Conservation (phyloP, 2,888 invertebrate genomes). For the Anthoptus insignis region DNA sequence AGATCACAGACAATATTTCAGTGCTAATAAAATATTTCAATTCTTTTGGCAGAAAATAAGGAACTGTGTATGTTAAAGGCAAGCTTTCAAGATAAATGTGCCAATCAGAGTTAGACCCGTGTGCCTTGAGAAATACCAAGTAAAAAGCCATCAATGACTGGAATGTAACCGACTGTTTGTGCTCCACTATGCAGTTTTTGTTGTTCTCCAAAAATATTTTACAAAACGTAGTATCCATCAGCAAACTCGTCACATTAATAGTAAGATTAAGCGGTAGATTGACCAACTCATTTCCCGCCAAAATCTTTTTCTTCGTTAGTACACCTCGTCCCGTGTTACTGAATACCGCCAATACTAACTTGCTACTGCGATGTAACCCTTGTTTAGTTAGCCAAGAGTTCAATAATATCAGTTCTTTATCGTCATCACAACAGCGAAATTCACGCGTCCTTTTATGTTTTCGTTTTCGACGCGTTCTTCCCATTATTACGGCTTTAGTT, state of each 20-base stretch:
- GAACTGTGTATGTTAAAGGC: slow-evolving; percentile 89
- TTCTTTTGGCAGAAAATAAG: slow-evolving; percentile 88
- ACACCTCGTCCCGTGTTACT: slow-evolving; percentile 92
- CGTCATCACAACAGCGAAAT: slow-evolving; percentile 68
- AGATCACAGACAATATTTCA: slow-evolving; percentile 83
- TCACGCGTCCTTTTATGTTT: slow-evolving; percentile 63
- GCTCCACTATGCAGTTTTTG: slow-evolving; percentile 74
- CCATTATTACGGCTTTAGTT: slow-evolving; percentile 66
- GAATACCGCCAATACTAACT: slow-evolving; percentile 87
- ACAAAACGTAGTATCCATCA: slow-evolving; percentile 85
- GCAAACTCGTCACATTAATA: slow-evolving; percentile 86
- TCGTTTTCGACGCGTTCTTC: slow-evolving; percentile 80
- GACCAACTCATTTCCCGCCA: slow-evolving; percentile 87
- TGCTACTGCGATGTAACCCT: slow-evolving; percentile 86
- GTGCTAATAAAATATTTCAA: slow-evolving; percentile 86
- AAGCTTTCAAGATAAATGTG: slow-evolving; percentile 90
- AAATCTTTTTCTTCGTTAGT: slow-evolving; percentile 86
- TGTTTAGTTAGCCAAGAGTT: slow-evolving; percentile 84
- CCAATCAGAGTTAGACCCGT: slow-evolving; percentile 85
- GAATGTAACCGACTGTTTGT: slow-evolving; percentile 82
- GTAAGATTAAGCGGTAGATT: slow-evolving; percentile 87
- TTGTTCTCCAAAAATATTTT: slow-evolving; percentile 71
- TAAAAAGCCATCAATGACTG: slow-evolving; percentile 93
- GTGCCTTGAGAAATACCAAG: slow-evolving; percentile 89
- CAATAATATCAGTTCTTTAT: slow-evolving; percentile 74